Evolutionary conservation across 2,888 invertebrate species (phyloP).

Genomic region (Hypomecis punctinalis): DNA sequence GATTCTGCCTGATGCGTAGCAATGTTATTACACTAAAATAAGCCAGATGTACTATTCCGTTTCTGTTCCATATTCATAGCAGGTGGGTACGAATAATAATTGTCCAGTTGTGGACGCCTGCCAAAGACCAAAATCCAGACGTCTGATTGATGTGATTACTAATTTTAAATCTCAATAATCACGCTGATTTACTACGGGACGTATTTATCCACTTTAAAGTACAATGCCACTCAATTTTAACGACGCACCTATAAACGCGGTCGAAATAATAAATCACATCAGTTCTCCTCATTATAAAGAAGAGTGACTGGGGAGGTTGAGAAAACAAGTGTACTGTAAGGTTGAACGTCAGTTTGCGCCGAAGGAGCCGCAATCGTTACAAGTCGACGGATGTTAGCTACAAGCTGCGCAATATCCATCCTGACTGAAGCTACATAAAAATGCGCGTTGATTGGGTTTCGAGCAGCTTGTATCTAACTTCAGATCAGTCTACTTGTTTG

Average conservation of each 20-base stretch:
- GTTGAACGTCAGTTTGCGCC: too few species aligned
- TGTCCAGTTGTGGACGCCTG: slow-evolving; percentile 8
- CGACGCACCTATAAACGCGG: slow-evolving; percentile 23
- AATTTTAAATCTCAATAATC: slow-evolving; percentile 20
- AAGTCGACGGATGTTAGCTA: too few species aligned
- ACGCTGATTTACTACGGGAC: slow-evolving; percentile 15
- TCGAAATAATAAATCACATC: slow-evolving; percentile 29
- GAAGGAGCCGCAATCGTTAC: too few species aligned
- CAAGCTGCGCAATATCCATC: too few species aligned
- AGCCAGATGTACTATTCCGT: too few species aligned
- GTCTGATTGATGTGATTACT: slow-evolving; percentile 9
- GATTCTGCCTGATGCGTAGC: too few species aligned
- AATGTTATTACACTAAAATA: too few species aligned
- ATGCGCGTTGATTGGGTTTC: too few species aligned
- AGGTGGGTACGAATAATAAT: background rate
- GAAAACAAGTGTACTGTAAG: slow-evolving; percentile 10
- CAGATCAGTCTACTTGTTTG: too few species aligned
- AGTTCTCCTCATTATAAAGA: slow-evolving; percentile 24
- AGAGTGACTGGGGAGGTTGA: slow-evolving; percentile 19
- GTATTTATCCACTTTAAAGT: slow-evolving; percentile 22
- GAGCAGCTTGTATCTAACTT: too few species aligned
- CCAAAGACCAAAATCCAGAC: slow-evolving; percentile 5
- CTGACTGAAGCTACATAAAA: too few species aligned
- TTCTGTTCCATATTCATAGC: too few species aligned
- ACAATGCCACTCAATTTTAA: slow-evolving; percentile 30